Evolutionary conservation across 1,140 invertebrate species (phyloP), one percentile per base, ranked within the genome.

Genomic region (Anadara kagoshimensis): DNA sequence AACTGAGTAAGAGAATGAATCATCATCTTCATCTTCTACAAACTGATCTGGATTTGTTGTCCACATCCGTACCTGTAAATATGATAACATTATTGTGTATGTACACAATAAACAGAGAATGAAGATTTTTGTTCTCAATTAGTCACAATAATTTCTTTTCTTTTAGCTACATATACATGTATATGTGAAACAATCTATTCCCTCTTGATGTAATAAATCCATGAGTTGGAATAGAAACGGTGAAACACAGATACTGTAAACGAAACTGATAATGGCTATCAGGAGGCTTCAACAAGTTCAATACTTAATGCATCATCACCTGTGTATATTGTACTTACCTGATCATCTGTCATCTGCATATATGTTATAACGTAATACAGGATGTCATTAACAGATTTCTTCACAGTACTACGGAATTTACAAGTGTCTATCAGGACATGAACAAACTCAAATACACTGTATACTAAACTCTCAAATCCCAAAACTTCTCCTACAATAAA

Each of bases 311-410:
- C 29, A 36, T 36, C 7, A 36, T 36, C 29, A 3, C 2, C 2
- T 51, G 7, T 20, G 18, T 51, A n/a, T 22, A 7, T 11, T 56
- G 20, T 56, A 22, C 66, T 77, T 65, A 92, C 92, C 89, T 94
- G 93, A 79, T 95, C 93, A 73, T 94, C 93, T 5, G 94, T 94
- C 65, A 95, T 93, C 90, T 95, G 94, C 92, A 94, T 93, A 75
- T 93, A 94, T 44, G 94, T 90, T 49, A 95, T 92, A 24, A 93
- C 90, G 79, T 94, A 94, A 82, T 94, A 95, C 57, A 95, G 90
- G 4, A 95, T 88, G 83, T 95, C 93, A 26, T 92, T 89, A 29
- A 94, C 79, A 1, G 93, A 92, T 82, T 92, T 92, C 77, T 93
- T 93, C 0, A 95, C 89, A n/a, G 92, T 88, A 71, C 90, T 90